Evolutionary conservation across 2,113 vertebrate species (phyloP).

Genomic region (Sisor rabdophorus): DNA sequence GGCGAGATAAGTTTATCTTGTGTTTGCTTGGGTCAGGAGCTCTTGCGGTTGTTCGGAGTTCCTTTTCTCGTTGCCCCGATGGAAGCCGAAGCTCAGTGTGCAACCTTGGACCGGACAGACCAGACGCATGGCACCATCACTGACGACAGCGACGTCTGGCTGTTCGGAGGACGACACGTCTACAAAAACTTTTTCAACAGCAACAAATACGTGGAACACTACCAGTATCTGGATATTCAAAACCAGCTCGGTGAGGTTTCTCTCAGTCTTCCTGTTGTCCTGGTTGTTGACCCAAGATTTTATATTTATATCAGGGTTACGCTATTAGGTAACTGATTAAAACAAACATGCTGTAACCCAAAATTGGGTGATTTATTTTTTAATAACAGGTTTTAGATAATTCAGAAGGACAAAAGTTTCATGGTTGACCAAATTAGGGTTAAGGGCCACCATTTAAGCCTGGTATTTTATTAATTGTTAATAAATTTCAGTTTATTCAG

Average conservation of each 20-base stretch:
- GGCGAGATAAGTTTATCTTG: no score
- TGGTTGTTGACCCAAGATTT: no score
- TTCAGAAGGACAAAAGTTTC: no score
- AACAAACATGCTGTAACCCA: no score
- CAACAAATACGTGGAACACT: constrained; percentile 87
- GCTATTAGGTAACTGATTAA: no score
- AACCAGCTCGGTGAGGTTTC: constrained; percentile 83
- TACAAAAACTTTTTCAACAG: constrained; percentile 97
- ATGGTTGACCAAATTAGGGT: no score
- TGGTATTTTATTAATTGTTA: neutral
- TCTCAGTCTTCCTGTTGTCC: no score
- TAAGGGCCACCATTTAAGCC: neutral
- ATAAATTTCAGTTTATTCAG: neutral
- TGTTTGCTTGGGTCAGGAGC: constrained; percentile 71
- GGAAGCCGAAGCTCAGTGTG: constrained; percentile 96
- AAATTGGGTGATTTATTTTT: no score
- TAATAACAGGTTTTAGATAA: no score
- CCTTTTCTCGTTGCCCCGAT: constrained; percentile 88
- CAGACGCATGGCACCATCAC: constrained; percentile 95
- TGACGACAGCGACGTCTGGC: constrained; percentile 96
- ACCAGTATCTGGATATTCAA: constrained; percentile 85
- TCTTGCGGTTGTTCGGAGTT: constrained; percentile 87
- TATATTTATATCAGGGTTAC: no score
- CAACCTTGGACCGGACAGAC: constrained; percentile 80
- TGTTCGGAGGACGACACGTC: constrained; percentile 92